Percentiles rank a stretch among this genome's conserved stretches.
phyloP scores from a whole-genome alignment of 2,797 vertebrate species.

The Luscinia luscinia region DNA sequence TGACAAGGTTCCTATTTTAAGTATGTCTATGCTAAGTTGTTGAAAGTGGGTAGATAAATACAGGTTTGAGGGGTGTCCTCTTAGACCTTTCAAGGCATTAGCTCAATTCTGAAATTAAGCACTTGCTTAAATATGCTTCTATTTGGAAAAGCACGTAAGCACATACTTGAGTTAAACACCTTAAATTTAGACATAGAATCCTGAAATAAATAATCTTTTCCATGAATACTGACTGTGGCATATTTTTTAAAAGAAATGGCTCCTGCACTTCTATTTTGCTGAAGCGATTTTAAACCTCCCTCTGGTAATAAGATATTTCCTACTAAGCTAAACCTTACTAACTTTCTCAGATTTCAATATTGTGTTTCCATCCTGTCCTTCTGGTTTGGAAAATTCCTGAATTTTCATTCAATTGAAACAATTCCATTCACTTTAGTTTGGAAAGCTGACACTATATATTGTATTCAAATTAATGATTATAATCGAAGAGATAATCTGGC shows the following conservation, averaged over 20 bases:
- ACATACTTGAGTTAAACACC: neutral
- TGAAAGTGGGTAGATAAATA: neutral
- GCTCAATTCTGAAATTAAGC: neutral
- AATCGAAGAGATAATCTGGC: neutral
- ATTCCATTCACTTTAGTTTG: neutral
- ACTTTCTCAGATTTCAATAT: neutral
- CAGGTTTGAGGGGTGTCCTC: neutral
- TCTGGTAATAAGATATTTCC: constrained; percentile 47
- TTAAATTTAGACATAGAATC: neutral
- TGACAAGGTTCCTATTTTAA: neutral
- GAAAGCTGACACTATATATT: neutral
- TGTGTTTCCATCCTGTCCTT: constrained; percentile 8
- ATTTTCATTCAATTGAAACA: neutral
- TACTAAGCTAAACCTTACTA: constrained; percentile 9
- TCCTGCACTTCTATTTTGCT: constrained; percentile 14
- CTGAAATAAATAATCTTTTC: constrained; percentile 21
- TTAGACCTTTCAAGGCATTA: neutral
- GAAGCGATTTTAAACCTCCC: constrained; percentile 14
- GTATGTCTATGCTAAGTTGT: neutral
- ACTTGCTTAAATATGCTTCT: neutral
- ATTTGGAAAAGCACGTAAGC: neutral
- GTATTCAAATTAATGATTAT: neutral
- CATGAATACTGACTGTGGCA: neutral
- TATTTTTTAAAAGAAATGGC: neutral
- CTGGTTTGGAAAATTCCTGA: constrained; percentile 18